Conservation (phyloP, 2,113 vertebrate genomes). For the Marcusenius ussheri region DNA sequence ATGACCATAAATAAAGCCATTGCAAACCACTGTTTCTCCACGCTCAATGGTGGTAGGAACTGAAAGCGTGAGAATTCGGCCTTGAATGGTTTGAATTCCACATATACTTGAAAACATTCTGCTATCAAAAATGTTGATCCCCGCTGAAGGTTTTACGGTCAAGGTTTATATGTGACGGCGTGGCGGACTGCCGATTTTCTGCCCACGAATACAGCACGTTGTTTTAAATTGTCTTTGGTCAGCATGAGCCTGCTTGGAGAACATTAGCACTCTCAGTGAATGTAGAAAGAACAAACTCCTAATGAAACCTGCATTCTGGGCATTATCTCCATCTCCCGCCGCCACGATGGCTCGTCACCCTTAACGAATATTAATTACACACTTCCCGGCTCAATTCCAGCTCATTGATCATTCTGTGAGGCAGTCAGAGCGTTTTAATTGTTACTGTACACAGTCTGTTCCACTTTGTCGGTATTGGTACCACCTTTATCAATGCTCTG, state of each 20-base stretch:
- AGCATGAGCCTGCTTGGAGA: not conserved
- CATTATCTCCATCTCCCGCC: constrained; percentile 38
- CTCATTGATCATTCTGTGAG: constrained; percentile 59
- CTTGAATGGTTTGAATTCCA: not conserved
- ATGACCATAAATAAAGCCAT: not conserved
- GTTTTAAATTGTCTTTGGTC: not conserved
- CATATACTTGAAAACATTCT: not conserved
- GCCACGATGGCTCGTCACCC: constrained; percentile 51
- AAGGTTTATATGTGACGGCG: not conserved
- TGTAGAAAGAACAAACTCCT: not conserved
- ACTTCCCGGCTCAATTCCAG: constrained; percentile 50
- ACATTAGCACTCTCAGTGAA: not conserved
- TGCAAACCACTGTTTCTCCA: not conserved
- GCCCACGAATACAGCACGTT: not conserved
- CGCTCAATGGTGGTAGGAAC: not conserved
- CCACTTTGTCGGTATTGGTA: constrained; percentile 51
- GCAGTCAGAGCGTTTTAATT: constrained; percentile 45
- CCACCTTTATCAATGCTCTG: constrained; percentile 51
- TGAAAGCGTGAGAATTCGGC: not conserved
- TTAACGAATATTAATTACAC: constrained; percentile 68
- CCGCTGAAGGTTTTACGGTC: not conserved
- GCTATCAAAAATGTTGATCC: not conserved
- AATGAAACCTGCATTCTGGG: not conserved
- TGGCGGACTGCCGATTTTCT: not conserved
- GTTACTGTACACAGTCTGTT: constrained; percentile 51